phyloP scores from a whole-genome alignment of 2,113 vertebrate species.

The Hyperoodon ampullatus region DNA sequence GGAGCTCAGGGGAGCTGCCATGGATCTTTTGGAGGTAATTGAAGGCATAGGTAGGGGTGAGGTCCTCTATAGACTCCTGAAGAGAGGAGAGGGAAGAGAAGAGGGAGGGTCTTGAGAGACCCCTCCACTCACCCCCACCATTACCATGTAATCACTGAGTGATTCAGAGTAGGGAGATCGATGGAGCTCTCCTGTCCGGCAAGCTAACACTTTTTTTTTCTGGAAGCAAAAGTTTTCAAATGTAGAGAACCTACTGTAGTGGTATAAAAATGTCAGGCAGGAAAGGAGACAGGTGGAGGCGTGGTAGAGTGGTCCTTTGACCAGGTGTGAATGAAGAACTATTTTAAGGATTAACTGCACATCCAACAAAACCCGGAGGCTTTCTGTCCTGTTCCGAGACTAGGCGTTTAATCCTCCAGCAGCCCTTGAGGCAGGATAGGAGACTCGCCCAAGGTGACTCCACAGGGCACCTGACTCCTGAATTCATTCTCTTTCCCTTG shows the following conservation, averaged over 20 bases:
- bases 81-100: background rate
- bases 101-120: background rate
- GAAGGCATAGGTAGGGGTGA: background rate
- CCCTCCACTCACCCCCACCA: too few species aligned
- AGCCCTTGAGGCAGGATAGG: background rate
- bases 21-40: background rate
- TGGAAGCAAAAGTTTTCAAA: background rate
- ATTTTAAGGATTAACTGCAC: background rate
- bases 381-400: background rate
- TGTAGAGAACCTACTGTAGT: background rate
- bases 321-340: background rate
- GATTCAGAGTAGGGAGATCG: too few species aligned
- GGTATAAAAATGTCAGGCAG: background rate
- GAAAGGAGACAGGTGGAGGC: background rate
- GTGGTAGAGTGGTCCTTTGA: background rate
- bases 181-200: background rate
- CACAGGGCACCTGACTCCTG: accelerated
- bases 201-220: background rate
- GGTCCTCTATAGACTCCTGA: background rate
- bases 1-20: background rate
- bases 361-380: too few species aligned
- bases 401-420: background rate
- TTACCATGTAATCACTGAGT: background rate
- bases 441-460: background rate
- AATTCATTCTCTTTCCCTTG: background rate